Base-by-base conservation (phyloP, 2,797 vertebrate species). In the Tiaroga cobitis region DNA sequence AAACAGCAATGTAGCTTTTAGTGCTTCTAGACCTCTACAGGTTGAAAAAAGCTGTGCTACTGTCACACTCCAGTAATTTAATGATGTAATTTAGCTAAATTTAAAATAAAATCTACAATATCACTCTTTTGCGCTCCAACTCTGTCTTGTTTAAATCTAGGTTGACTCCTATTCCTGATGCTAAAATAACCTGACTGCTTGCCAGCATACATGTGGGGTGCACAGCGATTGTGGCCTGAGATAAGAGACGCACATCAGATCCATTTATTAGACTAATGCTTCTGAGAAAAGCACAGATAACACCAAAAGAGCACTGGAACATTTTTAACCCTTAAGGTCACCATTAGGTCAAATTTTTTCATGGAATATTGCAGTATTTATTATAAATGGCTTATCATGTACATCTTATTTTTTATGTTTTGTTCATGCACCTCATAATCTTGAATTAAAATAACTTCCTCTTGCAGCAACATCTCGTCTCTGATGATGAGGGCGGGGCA, bases 171-270 rank as follows among this genome's bases (percentile, higher is more conserved):
- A 91, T 93, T 92, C 93, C 91, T 49, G 89, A 84, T 69, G 91
- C 92, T 94, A 94, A 95, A 95, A 94, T 92, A 94, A 89, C 88
- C 92, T 90, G 92, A 93, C 93, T 93, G 93, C 91, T 89, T 89
- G 90, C 73, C 63, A 90, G 76, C 77, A 85, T 90, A 86, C 88
- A 90, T 90, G 91, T 92, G 91, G 91, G 82, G 90, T 90, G 80
- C 13, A 87, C 84, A 86, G 87, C 2, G 59, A 90, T 87, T 90
- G 84, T 82, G 85, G 84, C 90, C 75, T 69, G 32, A 19, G 88
- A 87, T 51, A 76, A 46, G 75, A 80, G 87, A 29, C 85, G 85
- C 68, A 73, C 43, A 83, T 83, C 72, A 67, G 81, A 67, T 82
- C 81, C 72, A 61, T 80, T 82, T 82, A 82, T 75, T 63, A 56